Conservation (phyloP, 2,888 invertebrate species). For the Lissonota sp. region DNA sequence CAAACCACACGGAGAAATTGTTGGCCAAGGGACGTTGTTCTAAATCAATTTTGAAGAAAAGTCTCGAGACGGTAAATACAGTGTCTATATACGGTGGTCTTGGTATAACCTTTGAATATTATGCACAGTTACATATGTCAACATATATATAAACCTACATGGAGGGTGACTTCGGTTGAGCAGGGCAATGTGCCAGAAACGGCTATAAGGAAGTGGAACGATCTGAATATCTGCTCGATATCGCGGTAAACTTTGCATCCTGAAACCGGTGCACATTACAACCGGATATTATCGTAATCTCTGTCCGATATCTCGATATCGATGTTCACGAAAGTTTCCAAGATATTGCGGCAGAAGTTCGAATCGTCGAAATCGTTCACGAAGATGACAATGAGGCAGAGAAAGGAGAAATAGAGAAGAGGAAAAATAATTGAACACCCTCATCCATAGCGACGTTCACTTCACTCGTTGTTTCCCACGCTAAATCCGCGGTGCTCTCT, state of each 20-base stretch:
- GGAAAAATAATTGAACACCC: slow-evolving; percentile 57
- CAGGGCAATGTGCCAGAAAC: slow-evolving; percentile 66
- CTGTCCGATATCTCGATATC: slow-evolving; percentile 6
- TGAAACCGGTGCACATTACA: slow-evolving; percentile 7
- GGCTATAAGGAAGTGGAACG: slow-evolving; percentile 61
- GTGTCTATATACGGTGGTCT: slow-evolving; percentile 18
- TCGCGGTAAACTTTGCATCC: slow-evolving; percentile 27
- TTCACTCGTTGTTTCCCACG: slow-evolving; percentile 44
- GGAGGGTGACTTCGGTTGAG: slow-evolving; percentile 19
- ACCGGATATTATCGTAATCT: slow-evolving; percentile 20
- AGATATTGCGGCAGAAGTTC: background rate
- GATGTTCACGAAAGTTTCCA: background rate
- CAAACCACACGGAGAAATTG: slow-evolving; percentile 44
- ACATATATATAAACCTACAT: slow-evolving; percentile 6
- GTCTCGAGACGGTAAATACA: slow-evolving; percentile 60
- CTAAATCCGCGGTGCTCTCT: slow-evolving; percentile 50
- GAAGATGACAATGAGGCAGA: slow-evolving; percentile 27
- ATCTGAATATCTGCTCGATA: slow-evolving; percentile 50
- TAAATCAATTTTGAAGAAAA: slow-evolving; percentile 57
- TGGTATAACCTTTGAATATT: slow-evolving; percentile 1
- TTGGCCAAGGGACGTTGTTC: slow-evolving; percentile 57
- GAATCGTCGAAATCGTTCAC: slow-evolving; percentile 1
- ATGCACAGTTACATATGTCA: slow-evolving; percentile 18
- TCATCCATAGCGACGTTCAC: slow-evolving; percentile 46
- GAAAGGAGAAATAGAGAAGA: slow-evolving; percentile 3